phyloP scores from a whole-genome alignment of 2,888 invertebrate species.

The Tricholauxania praeusta region DNA sequence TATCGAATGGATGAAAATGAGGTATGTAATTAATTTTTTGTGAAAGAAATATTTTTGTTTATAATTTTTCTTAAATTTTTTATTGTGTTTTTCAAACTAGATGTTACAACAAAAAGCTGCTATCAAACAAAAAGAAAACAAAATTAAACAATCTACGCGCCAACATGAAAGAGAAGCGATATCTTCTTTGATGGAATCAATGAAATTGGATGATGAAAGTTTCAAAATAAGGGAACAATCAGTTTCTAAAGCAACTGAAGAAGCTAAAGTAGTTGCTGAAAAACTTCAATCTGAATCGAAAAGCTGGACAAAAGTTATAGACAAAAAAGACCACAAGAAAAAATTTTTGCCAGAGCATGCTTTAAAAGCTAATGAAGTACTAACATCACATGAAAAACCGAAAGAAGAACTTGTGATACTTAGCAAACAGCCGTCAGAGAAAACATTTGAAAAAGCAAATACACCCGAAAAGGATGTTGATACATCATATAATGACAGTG shows the following conservation, averaged over 20 bases:
- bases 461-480: constrained; percentile 25
- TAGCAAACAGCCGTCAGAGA: background rate
- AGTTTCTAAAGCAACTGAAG: constrained; percentile 39
- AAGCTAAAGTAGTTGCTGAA: constrained; percentile 43
- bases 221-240: constrained; percentile 36
- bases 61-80: background rate
- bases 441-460: constrained; percentile 5
- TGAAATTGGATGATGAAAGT: constrained; percentile 53
- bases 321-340: constrained; percentile 69
- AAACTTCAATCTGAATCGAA: constrained; percentile 55
- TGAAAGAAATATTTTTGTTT: background rate
- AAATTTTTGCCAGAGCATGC: constrained; percentile 49
- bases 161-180: constrained; percentile 66
- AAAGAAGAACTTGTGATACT: constrained; percentile 67
- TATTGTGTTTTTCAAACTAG: background rate
- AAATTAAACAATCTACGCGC: constrained; percentile 55
- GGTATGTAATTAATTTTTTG: constrained; percentile 9
- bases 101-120: constrained; percentile 36
- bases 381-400: constrained; percentile 69
- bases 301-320: constrained; percentile 63
- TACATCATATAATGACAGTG: constrained; percentile 37
- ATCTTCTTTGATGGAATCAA: constrained; percentile 60
- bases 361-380: constrained; percentile 64
- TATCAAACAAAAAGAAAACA: constrained; percentile 56
- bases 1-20: constrained; percentile 68